phyloP scores from a whole-genome alignment of 2,113 vertebrate genomes.

The Cervus canadensis region DNA sequence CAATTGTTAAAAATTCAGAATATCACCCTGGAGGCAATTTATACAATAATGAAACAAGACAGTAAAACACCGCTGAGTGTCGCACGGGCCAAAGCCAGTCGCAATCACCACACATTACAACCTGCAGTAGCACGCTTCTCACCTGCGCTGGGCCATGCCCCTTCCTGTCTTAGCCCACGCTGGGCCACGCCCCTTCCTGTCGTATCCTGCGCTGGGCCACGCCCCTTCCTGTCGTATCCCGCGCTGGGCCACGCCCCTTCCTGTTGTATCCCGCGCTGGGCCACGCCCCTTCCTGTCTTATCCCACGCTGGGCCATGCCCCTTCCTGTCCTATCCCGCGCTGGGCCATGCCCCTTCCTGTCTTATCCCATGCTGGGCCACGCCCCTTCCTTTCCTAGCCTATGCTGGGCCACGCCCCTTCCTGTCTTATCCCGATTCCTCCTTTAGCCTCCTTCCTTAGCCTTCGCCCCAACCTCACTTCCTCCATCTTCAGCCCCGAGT shows the following conservation, averaged over 20 bases:
- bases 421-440: background rate
- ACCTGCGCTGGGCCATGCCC: fast-evolving
- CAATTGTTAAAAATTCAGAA: background rate
- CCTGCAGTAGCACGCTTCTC: background rate
- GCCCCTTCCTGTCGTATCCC: too few species aligned
- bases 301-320: too few species aligned
- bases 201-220: fast-evolving
- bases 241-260: too few species aligned
- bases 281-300: too few species aligned
- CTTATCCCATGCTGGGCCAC: too few species aligned
- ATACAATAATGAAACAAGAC: background rate
- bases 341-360: too few species aligned
- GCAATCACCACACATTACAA: fast-evolving
- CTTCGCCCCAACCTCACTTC: background rate
- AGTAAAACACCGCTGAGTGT: background rate
- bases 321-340: too few species aligned
- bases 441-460: background rate
- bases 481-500: background rate
- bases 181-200: background rate
- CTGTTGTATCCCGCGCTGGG: fast-evolving
- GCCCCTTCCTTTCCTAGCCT: too few species aligned
- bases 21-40: background rate
- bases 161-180: too few species aligned
- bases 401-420: background rate
- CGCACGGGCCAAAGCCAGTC: background rate